Base-by-base conservation (phyloP, 2,888 invertebrate genomes). In the Orchesellides sinensis region DNA sequence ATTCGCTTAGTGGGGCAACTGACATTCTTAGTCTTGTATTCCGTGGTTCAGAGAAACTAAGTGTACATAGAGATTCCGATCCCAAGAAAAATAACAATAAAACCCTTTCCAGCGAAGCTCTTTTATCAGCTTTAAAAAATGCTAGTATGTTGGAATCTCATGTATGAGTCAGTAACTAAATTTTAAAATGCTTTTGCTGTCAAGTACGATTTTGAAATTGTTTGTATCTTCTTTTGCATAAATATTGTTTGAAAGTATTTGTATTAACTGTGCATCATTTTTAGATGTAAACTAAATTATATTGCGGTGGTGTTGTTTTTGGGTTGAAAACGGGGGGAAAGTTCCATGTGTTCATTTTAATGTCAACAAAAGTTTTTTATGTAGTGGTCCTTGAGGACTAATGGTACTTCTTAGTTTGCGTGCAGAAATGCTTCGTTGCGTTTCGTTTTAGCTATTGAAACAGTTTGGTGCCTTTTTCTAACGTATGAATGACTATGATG, bases 131-230 rank as follows among this genome's bases (percentile, higher is more conserved):
- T 68, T 80, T 86, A 47, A 84, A 86, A 63, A 86, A 85, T 81
- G 78, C 79, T 54, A 86, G 85, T 59, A 86, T 87, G 54, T 74
- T 88, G 29, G 88, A 88, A 85, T 88, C 88, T 88, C 88, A 87
- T 70, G 88, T 88, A 25, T 88, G 83, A 75, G 52, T 27, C 59
- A 3, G 21, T 10, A 12, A 8, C 63, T 32, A n/a, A 1, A 35
- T 35, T n/a, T n/a, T n/a, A n/a, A n/a, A n/a, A n/a, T n/a, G n/a
- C n/a, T 61, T 12, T 17, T 4, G 47, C 47, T 52, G 17, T 52
- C 52, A 19, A n/a, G 21, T 52, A 17, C 19, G 52, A n/a, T 17
- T 35, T 35, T 35, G 12, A 12, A 35, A 8, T 35, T 35, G 35
- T 35, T 35, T 35, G 35, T 12, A 35, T 35, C n/a, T n/a, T n/a